These are phyloP conservation scores for Drosophila albomicans DNA, from an alignment of 1,140 invertebrate species.

Conservation along the genomic window DNA sequence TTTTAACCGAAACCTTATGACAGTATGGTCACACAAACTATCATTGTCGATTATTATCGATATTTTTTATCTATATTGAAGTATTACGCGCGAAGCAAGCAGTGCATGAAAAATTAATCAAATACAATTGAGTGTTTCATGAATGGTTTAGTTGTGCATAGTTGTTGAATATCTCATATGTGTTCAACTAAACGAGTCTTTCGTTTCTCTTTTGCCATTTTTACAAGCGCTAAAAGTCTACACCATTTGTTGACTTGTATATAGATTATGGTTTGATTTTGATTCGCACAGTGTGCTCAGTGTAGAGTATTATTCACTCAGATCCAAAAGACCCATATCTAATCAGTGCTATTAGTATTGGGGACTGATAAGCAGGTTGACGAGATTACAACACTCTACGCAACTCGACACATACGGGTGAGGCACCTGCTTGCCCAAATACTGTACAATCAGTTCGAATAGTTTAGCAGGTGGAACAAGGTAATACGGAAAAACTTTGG, in stretches of 20 bases:
- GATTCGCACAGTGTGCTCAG: slow-evolving; percentile 47
- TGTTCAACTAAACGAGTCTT: background rate
- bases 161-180: background rate
- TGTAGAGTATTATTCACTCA: slow-evolving; percentile 56
- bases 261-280: slow-evolving; percentile 4
- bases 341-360: slow-evolving; percentile 54
- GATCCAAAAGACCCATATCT: slow-evolving; percentile 53
- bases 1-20: too few relatives aligned
- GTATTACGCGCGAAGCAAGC: background rate
- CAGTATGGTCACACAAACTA: too few relatives aligned
- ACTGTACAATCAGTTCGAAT: slow-evolving; percentile 63
- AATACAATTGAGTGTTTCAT: background rate
- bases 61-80: background rate
- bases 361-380: slow-evolving; percentile 49
- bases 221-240: background rate
- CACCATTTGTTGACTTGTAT: background rate
- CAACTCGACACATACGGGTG: slow-evolving; percentile 34
- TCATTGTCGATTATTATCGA: background rate
- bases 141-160: background rate
- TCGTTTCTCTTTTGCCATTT: background rate
- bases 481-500: slow-evolving; percentile 40
- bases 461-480: slow-evolving; percentile 69
- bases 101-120: background rate
- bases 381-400: slow-evolving; percentile 58
- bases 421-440: slow-evolving; percentile 50